Conservation (phyloP, 2,888 invertebrate genomes). For the Odontocerum albicorne region DNA sequence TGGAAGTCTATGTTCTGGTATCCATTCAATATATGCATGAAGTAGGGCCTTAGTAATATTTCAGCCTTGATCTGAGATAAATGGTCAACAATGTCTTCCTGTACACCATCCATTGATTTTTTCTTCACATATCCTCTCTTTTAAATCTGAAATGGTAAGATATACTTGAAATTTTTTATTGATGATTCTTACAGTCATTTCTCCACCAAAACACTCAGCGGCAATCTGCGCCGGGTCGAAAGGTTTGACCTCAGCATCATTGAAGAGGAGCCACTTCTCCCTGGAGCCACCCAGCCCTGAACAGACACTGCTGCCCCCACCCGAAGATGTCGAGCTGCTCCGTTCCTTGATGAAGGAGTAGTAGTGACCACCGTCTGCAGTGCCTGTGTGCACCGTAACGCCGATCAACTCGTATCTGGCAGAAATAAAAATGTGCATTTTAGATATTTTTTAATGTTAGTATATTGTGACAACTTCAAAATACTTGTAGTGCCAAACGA, state of each 20-base stretch:
- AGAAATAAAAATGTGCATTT: too few species aligned
- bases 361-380: constrained; percentile 96
- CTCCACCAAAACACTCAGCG: constrained; percentile 95
- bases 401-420: constrained; percentile 80
- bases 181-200: constrained; percentile 77
- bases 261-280: constrained; percentile 92
- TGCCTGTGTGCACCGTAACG: constrained; percentile 97
- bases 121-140: too few species aligned
- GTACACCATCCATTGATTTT: too few species aligned
- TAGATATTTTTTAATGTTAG: too few species aligned
- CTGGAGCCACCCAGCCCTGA: constrained; percentile 60
- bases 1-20: too few species aligned
- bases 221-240: constrained; percentile 95
- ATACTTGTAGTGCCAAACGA: too few species aligned
- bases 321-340: constrained; percentile 49
- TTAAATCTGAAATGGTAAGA: not conserved
- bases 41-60: too few species aligned
- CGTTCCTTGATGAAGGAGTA: constrained; percentile 94
- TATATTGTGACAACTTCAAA: too few species aligned
- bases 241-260: constrained; percentile 91
- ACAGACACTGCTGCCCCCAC: constrained; percentile 26
- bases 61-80: too few species aligned
- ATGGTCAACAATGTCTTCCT: too few species aligned
- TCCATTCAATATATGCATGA: too few species aligned
- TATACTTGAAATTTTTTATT: too few species aligned